Evolutionary conservation across 2,888 invertebrate genomes (phyloP), one percentile per base, ranked within the genome.

Genomic region (Platycnemis pennipes): DNA sequence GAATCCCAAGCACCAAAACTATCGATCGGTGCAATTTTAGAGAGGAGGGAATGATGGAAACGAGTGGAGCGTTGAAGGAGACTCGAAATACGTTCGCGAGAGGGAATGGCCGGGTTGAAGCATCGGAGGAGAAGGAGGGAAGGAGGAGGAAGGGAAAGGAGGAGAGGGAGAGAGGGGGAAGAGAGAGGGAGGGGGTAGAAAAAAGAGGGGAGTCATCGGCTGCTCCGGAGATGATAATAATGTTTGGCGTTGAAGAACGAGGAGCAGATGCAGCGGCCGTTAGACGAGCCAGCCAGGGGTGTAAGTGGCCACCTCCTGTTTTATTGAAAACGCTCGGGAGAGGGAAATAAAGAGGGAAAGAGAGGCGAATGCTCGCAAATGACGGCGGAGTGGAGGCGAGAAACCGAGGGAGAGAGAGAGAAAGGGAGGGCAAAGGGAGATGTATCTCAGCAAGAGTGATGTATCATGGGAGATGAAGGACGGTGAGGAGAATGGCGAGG

Each of bases 201-300:
- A 88, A 88, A 31, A 26, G n/a, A 44, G 46, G 45, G 45, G 87
- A 53, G 45, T 44, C 56, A 91, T 63, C 44, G 91, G 91, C 44
- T 91, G 44, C 26, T 44, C 22, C 44, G 63, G 53, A 91, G 46
- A 31, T 63, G 91, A 69, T 63, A 44, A 63, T 91, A 91, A 91
- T 91, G 91, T 91, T 91, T 91, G 91, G 91, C 91, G 91, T 91
- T 69, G 91, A 91, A 44, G 69, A 91, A 91, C 91, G 91, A 91
- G 91, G 56, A 91, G 44, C 91, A 91, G 91, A 91, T 91, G 91
- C 91, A 37, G n/a, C 45, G 53, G 44, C 63, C 91, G 91, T 63
- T 89, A 89, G 56, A 89, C 53, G 53, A 89, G 22, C n/a, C 63
- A 31, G 69, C 26, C 44, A 56, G 8, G 46, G 87, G 87, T n/a